These are phyloP conservation scores for Gymnodraco acuticeps DNA, from an alignment of 2,797 vertebrate genomes.

Conservation along the genomic window DNA sequence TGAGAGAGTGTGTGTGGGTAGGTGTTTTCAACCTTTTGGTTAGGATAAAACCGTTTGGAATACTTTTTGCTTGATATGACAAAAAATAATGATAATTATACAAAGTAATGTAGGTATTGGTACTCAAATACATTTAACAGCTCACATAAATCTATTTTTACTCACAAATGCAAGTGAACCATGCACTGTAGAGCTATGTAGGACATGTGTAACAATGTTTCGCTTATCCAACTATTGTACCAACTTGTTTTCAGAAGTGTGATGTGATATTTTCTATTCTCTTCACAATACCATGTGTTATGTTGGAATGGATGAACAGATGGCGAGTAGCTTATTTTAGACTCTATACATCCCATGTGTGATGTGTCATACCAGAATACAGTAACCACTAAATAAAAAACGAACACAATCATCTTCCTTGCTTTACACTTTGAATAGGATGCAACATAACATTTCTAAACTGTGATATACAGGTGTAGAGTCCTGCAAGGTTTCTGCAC, in stretches of 20 bases:
- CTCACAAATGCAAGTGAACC: not conserved
- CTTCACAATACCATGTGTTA: slow-evolving; percentile 8
- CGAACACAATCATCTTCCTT: not conserved
- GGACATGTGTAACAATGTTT: not conserved
- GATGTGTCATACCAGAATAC: slow-evolving; percentile 6
- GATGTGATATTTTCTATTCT: not conserved
- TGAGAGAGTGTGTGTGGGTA: too few species aligned
- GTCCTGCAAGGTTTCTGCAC: slow-evolving; percentile 6
- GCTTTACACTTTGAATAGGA: not conserved
- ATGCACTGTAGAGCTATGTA: too few species aligned
- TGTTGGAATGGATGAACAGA: slow-evolving; percentile 25
- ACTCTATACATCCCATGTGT: slow-evolving; percentile 7
- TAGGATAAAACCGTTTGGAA: too few species aligned
- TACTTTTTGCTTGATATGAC: not conserved
- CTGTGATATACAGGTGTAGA: not conserved
- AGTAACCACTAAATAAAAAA: not conserved
- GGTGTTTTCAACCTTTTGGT: too few species aligned
- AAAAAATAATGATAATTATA: too few species aligned
- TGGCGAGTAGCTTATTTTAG: slow-evolving; percentile 14
- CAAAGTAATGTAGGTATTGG: too few species aligned
- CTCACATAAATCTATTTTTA: not conserved
- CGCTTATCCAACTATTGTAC: not conserved
- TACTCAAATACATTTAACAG: not conserved
- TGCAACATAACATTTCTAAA: not conserved
- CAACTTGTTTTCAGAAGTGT: not conserved